Conservation (phyloP, 2,888 invertebrate species). For the Mycalesis mineus region DNA sequence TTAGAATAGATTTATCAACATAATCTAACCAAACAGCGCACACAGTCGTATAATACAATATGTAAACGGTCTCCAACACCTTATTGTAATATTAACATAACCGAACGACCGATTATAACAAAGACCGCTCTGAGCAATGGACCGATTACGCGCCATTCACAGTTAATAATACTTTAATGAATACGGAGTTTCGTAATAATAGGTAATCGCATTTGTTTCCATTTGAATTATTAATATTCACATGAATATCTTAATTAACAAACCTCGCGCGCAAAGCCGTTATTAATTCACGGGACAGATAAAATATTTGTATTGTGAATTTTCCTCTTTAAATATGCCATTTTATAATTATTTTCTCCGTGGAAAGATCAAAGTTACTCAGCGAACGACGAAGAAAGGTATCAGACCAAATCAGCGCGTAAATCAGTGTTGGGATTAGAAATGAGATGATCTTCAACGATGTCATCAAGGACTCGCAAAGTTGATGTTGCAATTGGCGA, state of each 20-base stretch:
- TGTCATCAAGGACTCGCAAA: too few species aligned
- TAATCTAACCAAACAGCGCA: background rate
- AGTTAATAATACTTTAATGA: conserved; percentile 25
- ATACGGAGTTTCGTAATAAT: conserved; percentile 4
- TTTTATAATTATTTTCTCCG: background rate
- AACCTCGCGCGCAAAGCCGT: background rate
- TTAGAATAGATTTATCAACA: too few species aligned
- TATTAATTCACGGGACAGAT: background rate
- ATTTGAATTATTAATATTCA: background rate
- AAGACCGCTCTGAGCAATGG: conserved; percentile 31
- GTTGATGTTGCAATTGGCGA: too few species aligned
- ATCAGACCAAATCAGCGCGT: too few species aligned
- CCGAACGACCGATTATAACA: conserved; percentile 31
- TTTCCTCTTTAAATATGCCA: background rate
- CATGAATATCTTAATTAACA: background rate
- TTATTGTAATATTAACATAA: conserved; percentile 49
- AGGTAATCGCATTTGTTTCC: background rate
- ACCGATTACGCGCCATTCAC: conserved; percentile 32
- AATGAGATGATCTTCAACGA: too few species aligned
- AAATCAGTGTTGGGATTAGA: too few species aligned
- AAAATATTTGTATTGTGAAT: background rate
- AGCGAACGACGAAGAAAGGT: too few species aligned
- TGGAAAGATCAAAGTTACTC: background rate
- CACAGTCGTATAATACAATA: conserved; percentile 24
- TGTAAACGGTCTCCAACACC: conserved; percentile 48